These are phyloP conservation scores for Stenichneumon culpator DNA, from an alignment of 2,888 invertebrate species.

Conservation along the genomic window DNA sequence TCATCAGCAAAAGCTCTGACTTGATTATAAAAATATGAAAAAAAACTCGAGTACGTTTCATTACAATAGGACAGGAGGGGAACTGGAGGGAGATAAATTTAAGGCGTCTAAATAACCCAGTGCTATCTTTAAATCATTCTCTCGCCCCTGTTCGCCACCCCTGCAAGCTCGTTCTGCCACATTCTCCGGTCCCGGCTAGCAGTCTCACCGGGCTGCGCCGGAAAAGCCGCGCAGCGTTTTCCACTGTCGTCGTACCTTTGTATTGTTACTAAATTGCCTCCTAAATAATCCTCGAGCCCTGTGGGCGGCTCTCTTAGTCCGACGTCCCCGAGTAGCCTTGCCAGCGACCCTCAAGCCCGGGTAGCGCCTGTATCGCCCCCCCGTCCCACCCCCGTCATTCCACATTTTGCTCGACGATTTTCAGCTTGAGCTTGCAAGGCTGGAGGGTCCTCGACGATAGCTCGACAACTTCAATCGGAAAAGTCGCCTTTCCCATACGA, in stretches of 20 bases:
- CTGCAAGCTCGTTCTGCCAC: neutral
- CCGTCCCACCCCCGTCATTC: conserved; percentile 2
- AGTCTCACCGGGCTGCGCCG: conserved; percentile 22
- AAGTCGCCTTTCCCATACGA: conserved; percentile 8
- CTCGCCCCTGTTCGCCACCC: neutral
- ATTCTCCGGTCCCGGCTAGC: conserved; percentile 23
- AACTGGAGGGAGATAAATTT: conserved; percentile 40
- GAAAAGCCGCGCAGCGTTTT: conserved; percentile 30
- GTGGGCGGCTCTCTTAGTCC: conserved; percentile 31
- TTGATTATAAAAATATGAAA: conserved; percentile 37
- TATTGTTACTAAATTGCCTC: conserved; percentile 72
- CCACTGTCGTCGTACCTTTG: conserved; percentile 56
- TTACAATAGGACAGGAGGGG: neutral
- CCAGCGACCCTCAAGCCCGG: conserved; percentile 17
- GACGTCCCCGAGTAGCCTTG: conserved; percentile 37
- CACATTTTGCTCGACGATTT: conserved; percentile 45
- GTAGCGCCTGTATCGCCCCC: neutral
- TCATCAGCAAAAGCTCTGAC: neutral
- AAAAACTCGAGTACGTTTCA: conserved; percentile 32
- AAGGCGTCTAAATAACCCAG: conserved; percentile 38
- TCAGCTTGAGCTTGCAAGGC: conserved; percentile 33
- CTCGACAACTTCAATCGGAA: conserved; percentile 50
- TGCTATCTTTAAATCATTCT: conserved; percentile 56
- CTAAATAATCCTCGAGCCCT: conserved; percentile 69
- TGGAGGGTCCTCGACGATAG: conserved; percentile 31